Conservation (phyloP, 1,140 invertebrate genomes). For the Trichonephila clavipes region DNA sequence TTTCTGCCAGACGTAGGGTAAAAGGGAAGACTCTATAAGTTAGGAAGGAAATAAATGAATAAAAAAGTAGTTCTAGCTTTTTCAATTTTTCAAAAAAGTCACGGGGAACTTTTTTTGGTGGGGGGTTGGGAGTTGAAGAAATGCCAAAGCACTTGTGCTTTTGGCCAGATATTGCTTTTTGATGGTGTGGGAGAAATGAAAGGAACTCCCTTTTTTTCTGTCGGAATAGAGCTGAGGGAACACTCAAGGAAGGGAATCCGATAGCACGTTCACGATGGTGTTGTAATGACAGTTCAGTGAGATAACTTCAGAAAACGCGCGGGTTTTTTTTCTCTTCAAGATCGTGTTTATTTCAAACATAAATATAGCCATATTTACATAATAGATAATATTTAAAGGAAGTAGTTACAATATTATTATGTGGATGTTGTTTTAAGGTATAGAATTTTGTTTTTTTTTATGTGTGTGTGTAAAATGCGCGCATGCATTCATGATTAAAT, state of each 20-base stretch:
- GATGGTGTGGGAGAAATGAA: constrained; percentile 72
- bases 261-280: constrained; percentile 3
- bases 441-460: no score
- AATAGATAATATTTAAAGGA: no score
- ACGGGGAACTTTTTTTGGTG: constrained; percentile 46
- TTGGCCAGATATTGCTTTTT: constrained; percentile 74
- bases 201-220: constrained; percentile 22
- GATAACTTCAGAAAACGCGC: neutral
- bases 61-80: neutral
- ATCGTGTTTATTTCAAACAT: no score
- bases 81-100: constrained; percentile 64
- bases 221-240: neutral
- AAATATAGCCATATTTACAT: no score
- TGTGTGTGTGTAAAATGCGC: no score
- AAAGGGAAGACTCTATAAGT: constrained; percentile 25
- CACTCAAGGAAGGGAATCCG: neutral
- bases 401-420: no score
- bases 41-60: constrained; percentile 32
- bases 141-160: constrained; percentile 70
- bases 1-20: neutral
- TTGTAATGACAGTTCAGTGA: constrained; percentile 15
- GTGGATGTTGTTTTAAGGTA: no score
- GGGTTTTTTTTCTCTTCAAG: neutral
- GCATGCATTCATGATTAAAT: no score
- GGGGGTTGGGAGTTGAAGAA: constrained; percentile 51